phyloP scores from a whole-genome alignment of 2,113 vertebrate species.

The Gobiocypris rarus region DNA sequence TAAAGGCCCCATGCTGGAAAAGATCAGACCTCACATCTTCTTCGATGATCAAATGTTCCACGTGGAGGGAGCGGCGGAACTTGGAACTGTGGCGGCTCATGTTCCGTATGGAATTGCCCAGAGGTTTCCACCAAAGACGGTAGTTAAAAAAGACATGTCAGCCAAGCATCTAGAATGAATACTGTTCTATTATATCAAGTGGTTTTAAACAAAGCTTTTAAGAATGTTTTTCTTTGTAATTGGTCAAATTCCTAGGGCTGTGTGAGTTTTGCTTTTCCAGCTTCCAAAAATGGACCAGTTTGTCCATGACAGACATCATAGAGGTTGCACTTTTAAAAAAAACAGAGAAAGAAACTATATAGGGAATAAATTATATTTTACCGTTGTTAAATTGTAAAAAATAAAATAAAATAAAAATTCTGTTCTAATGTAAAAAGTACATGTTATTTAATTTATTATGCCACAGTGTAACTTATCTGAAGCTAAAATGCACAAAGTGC shows the following conservation, averaged over 20 bases:
- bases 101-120: slow-evolving; percentile 90
- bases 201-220: neutral
- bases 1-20: slow-evolving; percentile 91
- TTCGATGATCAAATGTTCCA: slow-evolving; percentile 98
- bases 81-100: slow-evolving; percentile 90
- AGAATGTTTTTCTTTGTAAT: neutral
- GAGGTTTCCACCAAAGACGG: slow-evolving; percentile 63
- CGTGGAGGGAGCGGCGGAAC: slow-evolving; percentile 87
- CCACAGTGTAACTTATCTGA: neutral
- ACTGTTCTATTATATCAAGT: neutral
- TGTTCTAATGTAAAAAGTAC: neutral
- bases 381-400: neutral
- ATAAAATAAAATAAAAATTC: neutral
- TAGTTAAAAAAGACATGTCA: slow-evolving; percentile 49
- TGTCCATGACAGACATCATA: neutral
- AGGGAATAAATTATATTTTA: neutral
- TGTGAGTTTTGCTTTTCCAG: neutral
- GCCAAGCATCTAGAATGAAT: slow-evolving; percentile 45
- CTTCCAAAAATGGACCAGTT: neutral
- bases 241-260: neutral
- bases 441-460: neutral
- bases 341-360: neutral
- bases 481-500: neutral
- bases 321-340: neutral
- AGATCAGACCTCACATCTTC: slow-evolving; percentile 94